These are phyloP conservation scores for Frankliniella intonsa DNA, from an alignment of 2,888 invertebrate species.

Conservation along the genomic window DNA sequence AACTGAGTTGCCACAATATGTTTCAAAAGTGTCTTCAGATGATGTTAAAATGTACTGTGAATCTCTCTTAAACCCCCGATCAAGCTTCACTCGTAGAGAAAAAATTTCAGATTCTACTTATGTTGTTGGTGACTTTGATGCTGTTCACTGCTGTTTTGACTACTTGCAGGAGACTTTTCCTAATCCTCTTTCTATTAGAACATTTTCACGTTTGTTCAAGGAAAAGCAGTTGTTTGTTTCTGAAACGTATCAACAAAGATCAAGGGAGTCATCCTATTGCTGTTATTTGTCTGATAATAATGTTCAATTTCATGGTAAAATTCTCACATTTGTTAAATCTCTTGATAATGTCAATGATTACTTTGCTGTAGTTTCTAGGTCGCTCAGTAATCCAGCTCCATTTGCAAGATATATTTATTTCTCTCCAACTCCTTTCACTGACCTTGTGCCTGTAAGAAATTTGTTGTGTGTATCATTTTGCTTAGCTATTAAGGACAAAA, in stretches of 20 bases:
- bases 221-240: neutral
- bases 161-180: neutral
- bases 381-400: neutral
- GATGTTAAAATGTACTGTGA: neutral
- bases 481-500: neutral
- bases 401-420: neutral
- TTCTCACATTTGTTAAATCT: neutral
- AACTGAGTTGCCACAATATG: neutral
- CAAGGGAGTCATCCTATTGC: neutral
- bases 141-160: neutral
- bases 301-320: neutral
- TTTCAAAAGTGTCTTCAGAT: neutral
- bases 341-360: neutral
- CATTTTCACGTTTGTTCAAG: neutral
- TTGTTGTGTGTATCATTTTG: neutral
- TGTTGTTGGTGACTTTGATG: neutral
- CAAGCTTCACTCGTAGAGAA: neutral
- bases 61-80: neutral
- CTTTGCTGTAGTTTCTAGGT: neutral
- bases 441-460: neutral
- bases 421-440: neutral
- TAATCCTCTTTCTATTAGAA: neutral
- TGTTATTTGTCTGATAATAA: neutral
- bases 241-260: neutral
- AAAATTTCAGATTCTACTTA: neutral